These are phyloP conservation scores for Danio rerio DNA, from an alignment of 2,113 vertebrate genomes.

Conservation along the genomic window DNA sequence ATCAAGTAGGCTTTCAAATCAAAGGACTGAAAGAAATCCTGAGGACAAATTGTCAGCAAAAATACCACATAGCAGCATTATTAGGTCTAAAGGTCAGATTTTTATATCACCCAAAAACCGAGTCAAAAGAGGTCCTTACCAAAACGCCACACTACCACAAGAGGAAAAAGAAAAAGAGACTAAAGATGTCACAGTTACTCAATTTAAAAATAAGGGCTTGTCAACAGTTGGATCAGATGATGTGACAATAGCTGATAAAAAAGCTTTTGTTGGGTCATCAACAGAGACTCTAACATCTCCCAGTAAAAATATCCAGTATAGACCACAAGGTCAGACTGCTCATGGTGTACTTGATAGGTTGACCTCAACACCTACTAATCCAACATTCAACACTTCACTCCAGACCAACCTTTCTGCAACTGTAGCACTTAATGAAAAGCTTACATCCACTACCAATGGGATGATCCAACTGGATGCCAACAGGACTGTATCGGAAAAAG, in stretches of 20 bases:
- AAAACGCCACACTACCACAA: slow-evolving; percentile 18
- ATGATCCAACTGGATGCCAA: not conserved
- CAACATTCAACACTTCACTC: slow-evolving; percentile 5
- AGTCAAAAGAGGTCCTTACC: slow-evolving; percentile 21
- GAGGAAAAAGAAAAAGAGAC: not conserved
- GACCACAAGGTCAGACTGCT: slow-evolving; percentile 39
- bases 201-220: slow-evolving; percentile 9
- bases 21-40: not conserved
- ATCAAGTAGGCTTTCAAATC: not conserved
- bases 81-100: slow-evolving; percentile 5
- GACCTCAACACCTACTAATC: slow-evolving; percentile 3
- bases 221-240: not conserved
- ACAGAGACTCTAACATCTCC: not conserved
- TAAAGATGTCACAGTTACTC: not conserved
- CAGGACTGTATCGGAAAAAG: slow-evolving; percentile 30
- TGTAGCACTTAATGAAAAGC: slow-evolving; percentile 11
- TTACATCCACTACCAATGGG: not conserved
- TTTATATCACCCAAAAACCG: not conserved
- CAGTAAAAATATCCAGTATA: slow-evolving; percentile 12
- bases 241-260: not conserved
- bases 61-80: not conserved
- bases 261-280: not conserved
- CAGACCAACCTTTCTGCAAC: not conserved
- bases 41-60: slow-evolving; percentile 8
- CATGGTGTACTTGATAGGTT: slow-evolving; percentile 18